Conservation (phyloP, 2,888 invertebrate species). For the Resseliella maxima region DNA sequence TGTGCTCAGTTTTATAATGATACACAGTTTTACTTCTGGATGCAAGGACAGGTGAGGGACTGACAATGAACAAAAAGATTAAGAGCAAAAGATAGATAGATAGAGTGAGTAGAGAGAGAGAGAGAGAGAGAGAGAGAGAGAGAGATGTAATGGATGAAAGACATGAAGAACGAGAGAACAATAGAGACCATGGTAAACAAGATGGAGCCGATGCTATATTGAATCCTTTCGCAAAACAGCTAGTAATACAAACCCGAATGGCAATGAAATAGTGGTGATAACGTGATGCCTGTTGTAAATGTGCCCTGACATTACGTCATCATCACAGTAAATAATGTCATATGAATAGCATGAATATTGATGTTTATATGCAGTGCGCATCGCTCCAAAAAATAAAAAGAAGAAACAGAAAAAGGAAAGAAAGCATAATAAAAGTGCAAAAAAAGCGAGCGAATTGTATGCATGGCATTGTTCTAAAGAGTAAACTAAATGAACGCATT, state of each 20-base stretch:
- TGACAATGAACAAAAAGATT: too few relatives aligned
- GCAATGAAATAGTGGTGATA: neutral
- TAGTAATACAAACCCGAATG: neutral
- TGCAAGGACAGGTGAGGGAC: too few relatives aligned
- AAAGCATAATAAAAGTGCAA: neutral
- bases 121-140: too few relatives aligned
- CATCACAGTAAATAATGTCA: slow-evolving; percentile 2
- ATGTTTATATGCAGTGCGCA: neutral
- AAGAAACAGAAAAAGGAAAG: neutral
- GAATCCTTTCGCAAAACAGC: slow-evolving; percentile 37
- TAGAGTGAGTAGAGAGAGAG: too few relatives aligned
- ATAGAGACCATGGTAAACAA: neutral
- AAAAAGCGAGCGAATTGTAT: neutral
- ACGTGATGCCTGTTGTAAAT: neutral
- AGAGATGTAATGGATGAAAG: too few relatives aligned
- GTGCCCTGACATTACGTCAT: neutral
- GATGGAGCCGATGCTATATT: neutral
- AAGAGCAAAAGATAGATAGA: too few relatives aligned
- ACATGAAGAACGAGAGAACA: too few relatives aligned
- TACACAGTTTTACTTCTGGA: too few relatives aligned
- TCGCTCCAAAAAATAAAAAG: neutral
- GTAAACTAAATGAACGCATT: neutral
- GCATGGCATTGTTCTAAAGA: neutral
- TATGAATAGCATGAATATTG: neutral
- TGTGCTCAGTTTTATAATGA: neutral